phyloP scores from a whole-genome alignment of 2,797 vertebrate species.

The Alca torda region DNA sequence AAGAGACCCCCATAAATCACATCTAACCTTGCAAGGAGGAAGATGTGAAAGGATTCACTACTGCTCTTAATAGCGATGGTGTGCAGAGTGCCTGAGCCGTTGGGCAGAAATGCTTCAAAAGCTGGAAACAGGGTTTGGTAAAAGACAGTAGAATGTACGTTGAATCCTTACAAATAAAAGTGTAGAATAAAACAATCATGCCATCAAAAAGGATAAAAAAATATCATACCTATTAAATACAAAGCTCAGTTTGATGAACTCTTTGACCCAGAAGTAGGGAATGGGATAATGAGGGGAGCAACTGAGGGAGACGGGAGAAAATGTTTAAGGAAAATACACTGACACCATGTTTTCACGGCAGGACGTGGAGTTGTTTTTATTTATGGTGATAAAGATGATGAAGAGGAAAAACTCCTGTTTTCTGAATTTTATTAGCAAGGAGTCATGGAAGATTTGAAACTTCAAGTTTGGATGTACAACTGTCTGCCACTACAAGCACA shows the following conservation, averaged over 20 bases:
- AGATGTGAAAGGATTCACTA: neutral
- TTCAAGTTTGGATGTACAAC: neutral
- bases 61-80: neutral
- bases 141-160: neutral
- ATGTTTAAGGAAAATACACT: neutral
- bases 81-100: neutral
- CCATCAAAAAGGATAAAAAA: neutral
- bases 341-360: neutral
- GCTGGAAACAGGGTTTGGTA: neutral
- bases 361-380: neutral
- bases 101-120: slow-evolving; percentile 8
- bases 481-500: neutral
- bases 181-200: neutral
- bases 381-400: neutral
- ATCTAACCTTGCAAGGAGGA: neutral
- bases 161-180: neutral
- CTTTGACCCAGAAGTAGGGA: neutral
- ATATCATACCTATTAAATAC: neutral
- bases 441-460: slow-evolving; percentile 41
- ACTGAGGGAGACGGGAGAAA: neutral
- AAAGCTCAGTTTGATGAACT: neutral
- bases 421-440: slow-evolving; percentile 2
- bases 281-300: neutral
- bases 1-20: neutral
- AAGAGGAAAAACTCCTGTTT: neutral